Percentiles rank a stretch among this genome's conserved stretches.
Evolutionary conservation across 2,888 invertebrate genomes (phyloP).

Genomic region (Heliconius ismenius): DNA sequence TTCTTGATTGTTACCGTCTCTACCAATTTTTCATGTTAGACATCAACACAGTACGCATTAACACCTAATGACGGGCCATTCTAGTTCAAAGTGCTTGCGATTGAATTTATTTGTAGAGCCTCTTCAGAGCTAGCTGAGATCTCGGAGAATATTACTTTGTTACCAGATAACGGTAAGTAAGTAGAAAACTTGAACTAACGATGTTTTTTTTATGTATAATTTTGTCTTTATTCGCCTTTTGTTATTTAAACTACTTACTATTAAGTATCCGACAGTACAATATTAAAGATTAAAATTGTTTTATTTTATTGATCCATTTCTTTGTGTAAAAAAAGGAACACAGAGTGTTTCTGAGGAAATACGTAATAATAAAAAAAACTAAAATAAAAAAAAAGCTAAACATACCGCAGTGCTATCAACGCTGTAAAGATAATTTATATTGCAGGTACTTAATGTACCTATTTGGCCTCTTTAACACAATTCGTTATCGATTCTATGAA

Average conservation of each 20-base stretch:
- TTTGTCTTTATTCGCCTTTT: background rate
- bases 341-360: background rate
- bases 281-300: background rate
- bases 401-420: background rate
- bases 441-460: slow-evolving; percentile 6
- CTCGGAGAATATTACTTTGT: background rate
- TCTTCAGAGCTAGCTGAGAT: slow-evolving; percentile 21
- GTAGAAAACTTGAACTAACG: background rate
- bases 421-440: slow-evolving; percentile 16
- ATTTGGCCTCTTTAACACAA: slow-evolving; percentile 15
- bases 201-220: background rate
- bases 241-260: background rate
- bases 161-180: background rate
- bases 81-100: slow-evolving; percentile 40
- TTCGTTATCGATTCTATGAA: slow-evolving; percentile 13
- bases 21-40: slow-evolving; percentile 25
- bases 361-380: background rate
- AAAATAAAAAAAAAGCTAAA: background rate
- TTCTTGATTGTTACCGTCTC: slow-evolving; percentile 9
- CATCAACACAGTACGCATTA: slow-evolving; percentile 31
- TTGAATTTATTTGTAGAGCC: slow-evolving; percentile 46
- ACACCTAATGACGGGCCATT: slow-evolving; percentile 38
- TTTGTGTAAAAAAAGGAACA: no score
- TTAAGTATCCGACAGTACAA: background rate
- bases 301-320: background rate